A percentile compares a stretch with the other conserved stretches of the same genome.
phyloP scores from a whole-genome alignment of 2,888 invertebrate genomes.

The Bembecia ichneumoniformis region DNA sequence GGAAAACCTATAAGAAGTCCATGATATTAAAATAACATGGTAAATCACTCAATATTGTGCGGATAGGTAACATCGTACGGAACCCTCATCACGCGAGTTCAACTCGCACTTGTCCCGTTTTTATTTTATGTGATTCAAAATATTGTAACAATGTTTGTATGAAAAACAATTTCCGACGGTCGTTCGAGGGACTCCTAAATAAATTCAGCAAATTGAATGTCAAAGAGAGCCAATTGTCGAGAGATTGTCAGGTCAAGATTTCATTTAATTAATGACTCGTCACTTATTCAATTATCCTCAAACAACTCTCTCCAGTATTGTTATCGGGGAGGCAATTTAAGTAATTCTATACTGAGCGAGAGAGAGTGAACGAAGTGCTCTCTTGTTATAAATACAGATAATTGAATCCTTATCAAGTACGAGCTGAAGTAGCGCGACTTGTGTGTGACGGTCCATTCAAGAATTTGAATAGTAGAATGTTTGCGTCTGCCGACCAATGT shows the following conservation, averaged over 20 bases:
- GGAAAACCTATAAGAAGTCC: no score
- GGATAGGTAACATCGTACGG: no score
- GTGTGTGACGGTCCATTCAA: constrained; percentile 45
- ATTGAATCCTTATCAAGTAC: constrained; percentile 47
- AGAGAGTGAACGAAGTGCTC: constrained; percentile 26
- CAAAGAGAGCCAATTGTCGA: constrained; percentile 26
- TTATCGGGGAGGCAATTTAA: constrained; percentile 8
- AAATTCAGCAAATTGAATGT: constrained; percentile 25
- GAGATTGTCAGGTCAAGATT: constrained; percentile 20
- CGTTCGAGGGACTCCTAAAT: constrained; percentile 15
- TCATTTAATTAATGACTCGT: constrained; percentile 18
- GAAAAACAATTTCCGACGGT: no score
- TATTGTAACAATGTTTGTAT: no score
- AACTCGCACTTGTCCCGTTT: no score
- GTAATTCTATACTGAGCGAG: constrained; percentile 13
- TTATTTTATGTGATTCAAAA: no score
- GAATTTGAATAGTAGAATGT: constrained; percentile 54
- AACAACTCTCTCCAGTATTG: constrained; percentile 33
- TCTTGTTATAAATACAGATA: constrained; percentile 16
- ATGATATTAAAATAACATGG: no score
- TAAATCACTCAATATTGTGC: no score
- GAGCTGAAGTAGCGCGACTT: constrained; percentile 33
- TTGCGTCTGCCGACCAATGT: constrained; percentile 27
- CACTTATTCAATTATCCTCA: constrained; percentile 26
- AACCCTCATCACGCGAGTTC: no score